These are phyloP conservation scores for Quiscalus mexicanus DNA, from an alignment of 2,113 vertebrate species.

Conservation along the genomic window DNA sequence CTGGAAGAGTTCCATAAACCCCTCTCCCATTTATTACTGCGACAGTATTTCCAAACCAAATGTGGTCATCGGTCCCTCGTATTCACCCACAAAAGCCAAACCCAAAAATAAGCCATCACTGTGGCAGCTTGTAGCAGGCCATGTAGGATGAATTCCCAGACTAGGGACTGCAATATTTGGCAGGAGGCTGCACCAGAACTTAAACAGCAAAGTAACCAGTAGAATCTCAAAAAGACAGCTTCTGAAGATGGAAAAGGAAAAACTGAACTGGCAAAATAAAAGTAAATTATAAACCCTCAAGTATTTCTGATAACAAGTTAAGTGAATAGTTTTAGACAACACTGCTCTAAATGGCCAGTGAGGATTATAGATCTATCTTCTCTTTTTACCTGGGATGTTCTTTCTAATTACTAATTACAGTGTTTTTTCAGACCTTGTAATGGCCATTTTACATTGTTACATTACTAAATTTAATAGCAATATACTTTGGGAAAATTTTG, in stretches of 20 bases:
- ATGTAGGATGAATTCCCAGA: neutral
- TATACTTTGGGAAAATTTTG: neutral
- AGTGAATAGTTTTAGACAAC: neutral
- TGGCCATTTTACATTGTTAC: neutral
- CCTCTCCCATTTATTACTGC: neutral
- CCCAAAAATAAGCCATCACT: neutral
- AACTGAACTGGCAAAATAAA: neutral
- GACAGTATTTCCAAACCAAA: neutral
- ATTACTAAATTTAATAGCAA: neutral
- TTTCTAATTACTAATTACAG: neutral
- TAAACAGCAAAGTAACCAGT: neutral
- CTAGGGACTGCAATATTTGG: neutral
- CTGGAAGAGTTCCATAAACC: neutral
- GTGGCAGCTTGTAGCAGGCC: neutral
- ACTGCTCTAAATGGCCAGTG: neutral
- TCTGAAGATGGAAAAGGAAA: neutral
- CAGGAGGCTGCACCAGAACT: neutral
- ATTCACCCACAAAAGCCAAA: neutral
- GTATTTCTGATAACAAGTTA: neutral
- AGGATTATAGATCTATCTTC: neutral
- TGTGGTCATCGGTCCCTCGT: rapidly evolving
- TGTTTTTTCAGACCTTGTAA: neutral
- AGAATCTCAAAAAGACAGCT: neutral
- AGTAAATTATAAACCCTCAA: neutral
- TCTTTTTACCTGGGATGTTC: neutral